Percentiles rank a stretch among this genome's conserved stretches.
phyloP scores from a whole-genome alignment of 2,113 vertebrate genomes.

The Marcusenius ussheri region DNA sequence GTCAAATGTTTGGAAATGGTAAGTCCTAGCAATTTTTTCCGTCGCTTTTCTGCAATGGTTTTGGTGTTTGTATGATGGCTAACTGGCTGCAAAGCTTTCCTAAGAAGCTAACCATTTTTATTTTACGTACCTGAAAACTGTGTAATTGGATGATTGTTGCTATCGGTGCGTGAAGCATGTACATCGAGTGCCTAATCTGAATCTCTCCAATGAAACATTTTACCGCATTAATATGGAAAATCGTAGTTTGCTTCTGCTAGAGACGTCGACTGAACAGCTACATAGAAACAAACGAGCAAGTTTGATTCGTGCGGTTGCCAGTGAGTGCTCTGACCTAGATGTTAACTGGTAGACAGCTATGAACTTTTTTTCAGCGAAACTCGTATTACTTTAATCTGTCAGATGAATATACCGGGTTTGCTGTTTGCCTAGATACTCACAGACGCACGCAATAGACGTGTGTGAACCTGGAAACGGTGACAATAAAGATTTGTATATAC shows the following conservation, averaged over 20 bases:
- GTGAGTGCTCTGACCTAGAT: not conserved
- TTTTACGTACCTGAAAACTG: not conserved
- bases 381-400: not conserved
- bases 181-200: not conserved
- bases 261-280: not conserved
- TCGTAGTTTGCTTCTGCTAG: not conserved
- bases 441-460: too few species aligned
- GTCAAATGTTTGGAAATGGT: not conserved
- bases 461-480: not conserved
- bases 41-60: not conserved
- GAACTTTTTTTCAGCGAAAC: not conserved
- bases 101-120: not conserved
- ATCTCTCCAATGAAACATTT: not conserved
- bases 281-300: not conserved
- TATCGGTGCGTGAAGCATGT: not conserved
- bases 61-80: not conserved
- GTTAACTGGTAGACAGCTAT: not conserved
- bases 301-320: not conserved
- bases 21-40: not conserved
- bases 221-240: not conserved
- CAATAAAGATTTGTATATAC: not conserved
- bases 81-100: not conserved
- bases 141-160: not conserved
- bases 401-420: not conserved
- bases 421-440: not conserved